Percentiles rank a stretch among this genome's conserved stretches.
Evolutionary conservation across 2,113 vertebrate species (phyloP).

Genomic region (Crotalus tigris): DNA sequence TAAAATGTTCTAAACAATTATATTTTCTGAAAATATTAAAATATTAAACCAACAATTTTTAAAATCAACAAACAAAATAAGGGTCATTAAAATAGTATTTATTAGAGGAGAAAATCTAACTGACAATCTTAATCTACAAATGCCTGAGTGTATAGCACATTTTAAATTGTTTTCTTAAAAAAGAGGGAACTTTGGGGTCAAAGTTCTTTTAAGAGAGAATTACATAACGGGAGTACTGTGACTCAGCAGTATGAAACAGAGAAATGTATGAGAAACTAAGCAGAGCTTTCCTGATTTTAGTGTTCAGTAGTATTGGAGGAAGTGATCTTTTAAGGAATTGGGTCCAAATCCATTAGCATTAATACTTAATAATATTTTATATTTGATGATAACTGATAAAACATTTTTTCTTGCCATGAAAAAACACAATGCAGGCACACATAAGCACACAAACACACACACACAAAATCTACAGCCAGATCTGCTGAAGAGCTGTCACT

Average conservation of each 20-base stretch:
- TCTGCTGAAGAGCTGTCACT: background rate
- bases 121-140: background rate
- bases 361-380: background rate
- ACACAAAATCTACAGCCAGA: background rate
- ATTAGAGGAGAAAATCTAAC: background rate
- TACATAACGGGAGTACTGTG: background rate
- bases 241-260: background rate
- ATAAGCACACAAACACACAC: background rate
- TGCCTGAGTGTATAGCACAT: background rate
- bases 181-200: background rate
- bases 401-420: background rate
- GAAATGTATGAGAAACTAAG: background rate
- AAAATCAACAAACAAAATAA: background rate
- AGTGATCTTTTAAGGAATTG: background rate
- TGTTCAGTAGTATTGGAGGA: background rate
- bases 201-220: background rate
- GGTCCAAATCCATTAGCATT: background rate
- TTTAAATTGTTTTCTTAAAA: background rate
- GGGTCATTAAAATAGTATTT: background rate
- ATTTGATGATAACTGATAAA: background rate
- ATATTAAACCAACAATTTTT: background rate
- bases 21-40: background rate
- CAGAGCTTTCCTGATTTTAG: background rate
- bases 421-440: background rate
- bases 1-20: background rate